Evolutionary conservation across 1,140 invertebrate species (phyloP).

Genomic region (Cydia strobilella): DNA sequence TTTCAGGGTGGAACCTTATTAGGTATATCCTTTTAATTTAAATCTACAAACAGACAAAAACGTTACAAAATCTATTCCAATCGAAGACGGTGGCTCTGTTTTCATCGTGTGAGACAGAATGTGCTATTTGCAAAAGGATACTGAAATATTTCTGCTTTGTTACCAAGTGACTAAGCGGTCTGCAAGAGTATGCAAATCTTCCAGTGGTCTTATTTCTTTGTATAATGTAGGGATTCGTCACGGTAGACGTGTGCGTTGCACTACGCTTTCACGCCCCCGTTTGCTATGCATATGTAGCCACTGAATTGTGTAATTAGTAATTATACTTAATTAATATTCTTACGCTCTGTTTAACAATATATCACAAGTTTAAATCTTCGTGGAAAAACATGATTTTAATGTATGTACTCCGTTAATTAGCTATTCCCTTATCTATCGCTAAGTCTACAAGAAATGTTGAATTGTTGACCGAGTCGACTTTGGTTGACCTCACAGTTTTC

Average conservation of each 20-base stretch:
- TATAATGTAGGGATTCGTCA: constrained; percentile 32
- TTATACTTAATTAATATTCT: constrained; percentile 27
- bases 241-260: constrained; percentile 22
- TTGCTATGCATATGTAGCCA: constrained; percentile 20
- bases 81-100: not conserved
- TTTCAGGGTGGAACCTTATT: constrained; percentile 6
- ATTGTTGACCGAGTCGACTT: constrained; percentile 39
- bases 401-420: constrained; percentile 16
- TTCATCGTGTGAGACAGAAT: constrained; percentile 11
- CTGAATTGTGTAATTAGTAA: constrained; percentile 30
- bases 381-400: constrained; percentile 11
- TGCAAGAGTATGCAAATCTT: constrained; percentile 31
- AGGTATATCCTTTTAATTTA: not conserved
- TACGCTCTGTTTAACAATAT: constrained; percentile 16
- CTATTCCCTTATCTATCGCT: constrained; percentile 14
- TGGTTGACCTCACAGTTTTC: constrained; percentile 49
- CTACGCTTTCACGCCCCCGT: constrained; percentile 33
- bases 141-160: constrained; percentile 26
- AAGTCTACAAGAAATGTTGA: constrained; percentile 35
- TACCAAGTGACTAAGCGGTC: constrained; percentile 20
- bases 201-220: constrained; percentile 29
- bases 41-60: not conserved
- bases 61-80: not conserved
- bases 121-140: constrained; percentile 27
- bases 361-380: constrained; percentile 12